Base-by-base conservation (phyloP, 2,888 invertebrate genomes). In the Andrena dorsata region DNA sequence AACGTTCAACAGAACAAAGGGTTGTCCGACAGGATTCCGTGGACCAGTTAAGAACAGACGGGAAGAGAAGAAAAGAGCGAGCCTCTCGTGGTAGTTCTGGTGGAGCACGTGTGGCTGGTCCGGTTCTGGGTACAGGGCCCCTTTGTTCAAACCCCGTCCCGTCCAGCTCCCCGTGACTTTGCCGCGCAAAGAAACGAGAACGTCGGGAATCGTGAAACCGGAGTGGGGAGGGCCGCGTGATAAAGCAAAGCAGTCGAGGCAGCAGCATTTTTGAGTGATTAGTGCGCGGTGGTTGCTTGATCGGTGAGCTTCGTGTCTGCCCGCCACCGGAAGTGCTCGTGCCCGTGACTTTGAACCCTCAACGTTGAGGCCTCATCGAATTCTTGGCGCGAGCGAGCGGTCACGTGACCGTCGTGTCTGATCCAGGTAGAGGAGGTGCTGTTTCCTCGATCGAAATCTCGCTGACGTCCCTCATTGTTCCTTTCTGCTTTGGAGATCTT, bases 241-340 rank as follows among this genome's bases (percentile, higher is more conserved):
- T 81, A 83, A 83, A 80, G 74, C 49, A 32, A 65, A 58, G 74
- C 77, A 35, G 76, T 58, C 68, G 66, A 32, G 69, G 49, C 61
- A 51, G 68, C 56, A 41, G 69, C 78, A 79, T 76, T 88, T 82
- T 86, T 82, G 56, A 85, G 78, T 83, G 84, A 88, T 87, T 88
- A 88, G 87, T 85, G 30, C 35, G 47, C 66, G 32, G 64, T 70
- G 77, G 80, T 53, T 79, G 64, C 60, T 63, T 78, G 84, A 80
- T 72, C 83, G 66, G 71, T 80, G 8, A 60, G 65, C 83, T 70
- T 56, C 71, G 20, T 64, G 51, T 49, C 49, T 20, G 47, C 7
- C n/a, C 23, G 64, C 26, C 30, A 26, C 20, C 28, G 47, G 51
- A 66, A 23, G 28, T 72, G 28, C 53, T 51, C 26, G 53, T 51